These are phyloP conservation scores for Reticulitermes lucifugus DNA, from an alignment of 2,888 invertebrate species.

Conservation along the genomic window DNA sequence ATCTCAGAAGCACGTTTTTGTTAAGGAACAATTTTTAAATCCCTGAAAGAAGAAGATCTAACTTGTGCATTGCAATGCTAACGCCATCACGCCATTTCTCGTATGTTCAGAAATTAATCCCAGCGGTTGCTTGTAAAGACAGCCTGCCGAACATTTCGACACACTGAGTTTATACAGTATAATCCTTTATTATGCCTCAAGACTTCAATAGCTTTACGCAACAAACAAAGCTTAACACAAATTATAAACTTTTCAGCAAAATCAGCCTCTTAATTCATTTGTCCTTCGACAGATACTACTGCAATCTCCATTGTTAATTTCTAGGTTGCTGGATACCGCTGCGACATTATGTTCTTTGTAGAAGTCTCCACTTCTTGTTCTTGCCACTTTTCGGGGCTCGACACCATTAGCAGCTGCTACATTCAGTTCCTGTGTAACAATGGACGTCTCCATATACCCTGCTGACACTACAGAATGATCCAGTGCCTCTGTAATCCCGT, in stretches of 20 bases:
- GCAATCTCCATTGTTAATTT: neutral
- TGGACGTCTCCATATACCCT: neutral
- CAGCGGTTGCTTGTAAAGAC: slow-evolving; percentile 18
- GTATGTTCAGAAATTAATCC: neutral
- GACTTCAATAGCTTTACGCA: neutral
- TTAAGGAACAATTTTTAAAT: slow-evolving; percentile 30
- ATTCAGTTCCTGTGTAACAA: neutral
- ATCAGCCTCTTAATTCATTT: neutral
- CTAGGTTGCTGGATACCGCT: neutral
- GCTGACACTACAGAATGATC: neutral
- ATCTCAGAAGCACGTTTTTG: slow-evolving; percentile 23
- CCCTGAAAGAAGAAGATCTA: slow-evolving; percentile 23
- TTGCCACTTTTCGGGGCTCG: neutral
- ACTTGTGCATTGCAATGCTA: neutral
- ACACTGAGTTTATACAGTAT: neutral
- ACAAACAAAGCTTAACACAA: slow-evolving; percentile 46
- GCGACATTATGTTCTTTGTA: neutral
- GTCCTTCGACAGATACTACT: neutral
- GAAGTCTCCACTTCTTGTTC: neutral
- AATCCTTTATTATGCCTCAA: neutral
- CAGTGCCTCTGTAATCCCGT: neutral
- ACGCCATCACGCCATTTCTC: neutral
- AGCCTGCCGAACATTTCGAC: slow-evolving; percentile 38
- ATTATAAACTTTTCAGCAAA: slow-evolving; percentile 17
- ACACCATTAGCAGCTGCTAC: neutral